phyloP scores from a whole-genome alignment of 2,113 vertebrate species.

The Thoracochromis brauschi region DNA sequence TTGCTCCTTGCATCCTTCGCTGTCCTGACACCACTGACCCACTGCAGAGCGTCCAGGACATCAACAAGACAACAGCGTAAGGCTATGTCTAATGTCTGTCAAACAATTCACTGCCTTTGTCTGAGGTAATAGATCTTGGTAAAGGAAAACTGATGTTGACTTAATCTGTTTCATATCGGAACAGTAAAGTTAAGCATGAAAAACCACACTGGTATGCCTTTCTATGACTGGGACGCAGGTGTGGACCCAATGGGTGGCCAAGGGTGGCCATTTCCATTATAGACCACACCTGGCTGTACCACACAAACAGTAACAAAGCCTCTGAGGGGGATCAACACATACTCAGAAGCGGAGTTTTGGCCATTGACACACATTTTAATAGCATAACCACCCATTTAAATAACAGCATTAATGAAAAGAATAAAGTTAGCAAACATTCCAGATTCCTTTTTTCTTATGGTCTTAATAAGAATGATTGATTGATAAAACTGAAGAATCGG shows the following conservation, averaged over 20 bases:
- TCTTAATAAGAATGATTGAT: background rate
- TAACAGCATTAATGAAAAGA: background rate
- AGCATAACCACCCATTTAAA: background rate
- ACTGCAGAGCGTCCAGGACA: conserved; percentile 93
- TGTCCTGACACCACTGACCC: conserved; percentile 92
- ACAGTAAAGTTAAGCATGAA: background rate
- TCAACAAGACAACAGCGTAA: conserved; percentile 97
- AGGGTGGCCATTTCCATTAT: background rate
- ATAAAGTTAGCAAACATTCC: background rate
- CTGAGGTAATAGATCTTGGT: background rate
- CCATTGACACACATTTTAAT: background rate
- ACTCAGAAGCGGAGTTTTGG: background rate
- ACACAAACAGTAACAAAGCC: background rate
- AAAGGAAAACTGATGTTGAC: background rate
- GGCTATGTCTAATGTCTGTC: background rate
- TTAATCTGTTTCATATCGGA: background rate
- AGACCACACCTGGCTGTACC: background rate
- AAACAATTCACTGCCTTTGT: background rate
- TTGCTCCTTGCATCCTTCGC: conserved; percentile 96
- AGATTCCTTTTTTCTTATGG: background rate
- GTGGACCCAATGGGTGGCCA: background rate
- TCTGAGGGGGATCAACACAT: background rate
- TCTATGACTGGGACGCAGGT: background rate
- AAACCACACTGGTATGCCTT: background rate
- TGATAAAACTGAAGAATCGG: background rate